Base-by-base conservation (phyloP, 2,797 vertebrate species). In the Argyrosomus regius region DNA sequence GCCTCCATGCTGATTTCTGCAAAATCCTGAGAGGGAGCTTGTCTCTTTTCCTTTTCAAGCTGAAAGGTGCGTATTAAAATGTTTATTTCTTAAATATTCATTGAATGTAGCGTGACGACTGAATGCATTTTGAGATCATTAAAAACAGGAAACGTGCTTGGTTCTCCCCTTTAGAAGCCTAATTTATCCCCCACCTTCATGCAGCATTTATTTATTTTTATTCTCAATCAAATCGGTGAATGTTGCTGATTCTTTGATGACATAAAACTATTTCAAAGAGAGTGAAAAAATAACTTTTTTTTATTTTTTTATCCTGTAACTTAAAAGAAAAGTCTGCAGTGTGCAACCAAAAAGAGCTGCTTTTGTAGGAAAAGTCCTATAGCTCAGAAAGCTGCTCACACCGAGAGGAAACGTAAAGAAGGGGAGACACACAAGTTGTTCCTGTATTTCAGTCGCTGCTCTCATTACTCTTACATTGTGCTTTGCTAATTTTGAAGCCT, bases 391-490 rank as follows among this genome's bases (percentile, higher is more conserved):
- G 31, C 73, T 50, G 73, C 18, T 62, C 75, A 57, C 73, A 53
- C 17, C 24, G 28, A 58, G 35, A 86, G 72, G 72, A 90, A 65
- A 80, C 64, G 79, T 80, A 74, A 85, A 75, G 81, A 85, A 80
- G 67, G 46, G 77, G 57, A 85, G 59, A 89, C 90, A 93, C 92
- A 91, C 94, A 96, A 96, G 94, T 95, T 95, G 95, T 96, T 96
- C 95, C 95, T 95, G 94, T 95, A 94, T 96, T 97, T 95, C 95
- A 92, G 93, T 93, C 94, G 94, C 95, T 95, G 95, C 96, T 96
- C 96, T 98, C 91, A 97, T 98, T 97, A 96, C 96, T 96, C 96
- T 94, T 94, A 95, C 91, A 96, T 97, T 97, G 97, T 97, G 96
- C 96, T 95, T 96, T 95, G 95, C 97, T 98, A 96, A 98, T 98